Percentiles rank a stretch among this genome's conserved stretches.
Evolutionary conservation across 2,113 vertebrate genomes (phyloP).

Genomic region (Polypterus bichir): DNA sequence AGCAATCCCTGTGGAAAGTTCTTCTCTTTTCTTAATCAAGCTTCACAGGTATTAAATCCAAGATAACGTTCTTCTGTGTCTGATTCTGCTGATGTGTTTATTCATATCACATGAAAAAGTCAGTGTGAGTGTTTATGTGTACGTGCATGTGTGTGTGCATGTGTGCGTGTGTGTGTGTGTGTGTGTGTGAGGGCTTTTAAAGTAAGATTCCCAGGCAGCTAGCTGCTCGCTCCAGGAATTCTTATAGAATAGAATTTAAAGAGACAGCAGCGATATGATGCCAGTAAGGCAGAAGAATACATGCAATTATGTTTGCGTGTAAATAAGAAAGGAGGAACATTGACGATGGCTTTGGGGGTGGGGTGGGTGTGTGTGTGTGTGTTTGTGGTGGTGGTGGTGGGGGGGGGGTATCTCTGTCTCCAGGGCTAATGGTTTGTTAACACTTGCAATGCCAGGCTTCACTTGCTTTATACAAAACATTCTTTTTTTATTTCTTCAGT

Average conservation of each 20-base stretch:
- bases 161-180: conserved; percentile 21
- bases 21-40: conserved; percentile 38
- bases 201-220: conserved; percentile 14
- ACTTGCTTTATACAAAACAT: too few species aligned
- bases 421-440: not conserved
- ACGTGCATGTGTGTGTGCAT: conserved; percentile 14
- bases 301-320: conserved; percentile 26
- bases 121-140: conserved; percentile 10
- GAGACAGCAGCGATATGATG: conserved; percentile 30
- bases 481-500: too few species aligned
- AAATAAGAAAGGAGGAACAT: not conserved
- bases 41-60: conserved; percentile 37
- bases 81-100: too few species aligned
- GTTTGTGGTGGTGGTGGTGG: not conserved
- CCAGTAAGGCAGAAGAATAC: conserved; percentile 7
- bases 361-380: not conserved
- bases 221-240: conserved; percentile 33
- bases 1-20: conserved; percentile 45
- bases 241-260: conserved; percentile 36
- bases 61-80: conserved; percentile 11
- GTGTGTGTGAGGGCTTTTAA: conserved; percentile 25
- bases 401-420: conserved; percentile 1
- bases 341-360: conserved; percentile 1
- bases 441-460: not conserved
- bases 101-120: too few species aligned